Percentiles rank a stretch among this genome's conserved stretches.
Evolutionary conservation across 2,888 invertebrate species (phyloP).

Genomic region (Cybosia mesomella): DNA sequence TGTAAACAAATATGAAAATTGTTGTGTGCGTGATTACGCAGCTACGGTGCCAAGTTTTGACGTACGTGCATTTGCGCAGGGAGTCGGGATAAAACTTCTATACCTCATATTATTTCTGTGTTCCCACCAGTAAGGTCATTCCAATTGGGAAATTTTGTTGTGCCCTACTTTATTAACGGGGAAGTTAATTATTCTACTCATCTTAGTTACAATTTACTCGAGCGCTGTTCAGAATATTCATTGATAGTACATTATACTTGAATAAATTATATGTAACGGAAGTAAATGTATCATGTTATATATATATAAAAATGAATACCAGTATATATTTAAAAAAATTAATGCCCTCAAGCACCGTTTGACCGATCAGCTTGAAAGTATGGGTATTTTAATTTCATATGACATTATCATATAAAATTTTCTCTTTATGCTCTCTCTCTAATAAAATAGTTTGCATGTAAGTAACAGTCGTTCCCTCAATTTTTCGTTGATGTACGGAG

Average conservation of each 20-base stretch:
- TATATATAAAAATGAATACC: background rate
- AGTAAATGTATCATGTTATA: conserved; percentile 1
- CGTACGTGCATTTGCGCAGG: no score
- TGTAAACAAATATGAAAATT: no score
- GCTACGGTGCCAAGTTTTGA: no score
- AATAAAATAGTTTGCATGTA: background rate
- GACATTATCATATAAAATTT: no score
- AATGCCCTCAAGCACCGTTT: background rate
- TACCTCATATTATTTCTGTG: no score
- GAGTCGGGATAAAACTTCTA: no score
- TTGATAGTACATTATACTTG: conserved; percentile 30
- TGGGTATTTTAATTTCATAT: background rate
- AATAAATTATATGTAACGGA: conserved; percentile 1
- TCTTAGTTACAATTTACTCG: conserved; percentile 16
- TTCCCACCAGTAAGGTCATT: background rate
- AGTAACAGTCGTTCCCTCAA: background rate
- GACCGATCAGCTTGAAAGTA: background rate
- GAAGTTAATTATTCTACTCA: conserved; percentile 14
- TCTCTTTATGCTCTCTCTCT: background rate
- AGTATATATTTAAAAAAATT: background rate
- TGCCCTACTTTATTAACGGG: background rate
- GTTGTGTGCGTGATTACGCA: no score
- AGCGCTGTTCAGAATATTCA: conserved; percentile 36
- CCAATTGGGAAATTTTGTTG: background rate
- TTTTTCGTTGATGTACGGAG: no score